Evolutionary conservation across 2,113 vertebrate species (phyloP).

Genomic region (Gnathonemus echidnorhynchus): DNA sequence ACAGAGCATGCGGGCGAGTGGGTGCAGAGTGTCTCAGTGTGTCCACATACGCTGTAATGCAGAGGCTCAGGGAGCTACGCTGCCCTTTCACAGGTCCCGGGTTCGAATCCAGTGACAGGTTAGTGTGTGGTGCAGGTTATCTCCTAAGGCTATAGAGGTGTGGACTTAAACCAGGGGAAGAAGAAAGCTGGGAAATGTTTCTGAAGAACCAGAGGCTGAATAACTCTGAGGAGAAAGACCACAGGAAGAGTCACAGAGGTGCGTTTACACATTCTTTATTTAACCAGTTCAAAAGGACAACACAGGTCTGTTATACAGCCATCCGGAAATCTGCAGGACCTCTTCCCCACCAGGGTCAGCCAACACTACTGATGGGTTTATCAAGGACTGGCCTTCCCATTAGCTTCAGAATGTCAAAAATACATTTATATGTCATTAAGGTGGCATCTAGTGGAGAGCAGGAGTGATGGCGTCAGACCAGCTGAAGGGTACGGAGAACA

Average conservation of each 20-base stretch:
- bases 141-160: not conserved
- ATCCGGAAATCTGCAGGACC: not conserved
- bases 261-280: constrained; percentile 1
- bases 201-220: not conserved
- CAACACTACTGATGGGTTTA: not conserved
- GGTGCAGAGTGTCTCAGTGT: not conserved
- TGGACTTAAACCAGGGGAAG: not conserved
- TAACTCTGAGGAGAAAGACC: not conserved
- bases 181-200: not conserved
- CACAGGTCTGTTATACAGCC: not conserved
- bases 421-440: not conserved
- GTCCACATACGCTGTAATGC: not conserved
- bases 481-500: not conserved
- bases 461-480: not conserved
- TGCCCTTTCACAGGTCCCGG: not conserved
- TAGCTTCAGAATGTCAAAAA: not conserved
- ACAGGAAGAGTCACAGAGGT: not conserved
- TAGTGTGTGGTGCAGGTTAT: not conserved
- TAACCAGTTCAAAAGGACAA: not conserved
- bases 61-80: not conserved
- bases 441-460: not conserved
- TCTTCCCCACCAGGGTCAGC: not conserved
- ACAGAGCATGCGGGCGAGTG: not conserved
- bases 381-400: not conserved
- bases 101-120: not conserved